Evolutionary conservation across 1,140 invertebrate genomes (phyloP).

Genomic region (Nephotettix cincticeps): DNA sequence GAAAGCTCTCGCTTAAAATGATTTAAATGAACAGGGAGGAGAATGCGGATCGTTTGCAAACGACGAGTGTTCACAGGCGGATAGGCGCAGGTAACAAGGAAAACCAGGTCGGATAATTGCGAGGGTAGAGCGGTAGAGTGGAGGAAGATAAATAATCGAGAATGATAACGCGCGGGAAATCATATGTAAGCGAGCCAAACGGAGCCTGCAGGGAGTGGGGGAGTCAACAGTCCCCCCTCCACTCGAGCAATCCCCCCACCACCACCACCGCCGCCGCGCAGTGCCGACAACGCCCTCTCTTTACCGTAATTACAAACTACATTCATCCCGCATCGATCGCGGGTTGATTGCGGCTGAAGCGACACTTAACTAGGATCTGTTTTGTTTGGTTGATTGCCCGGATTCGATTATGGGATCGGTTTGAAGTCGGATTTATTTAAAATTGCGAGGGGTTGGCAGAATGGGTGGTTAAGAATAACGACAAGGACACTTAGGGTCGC

Average conservation of each 20-base stretch:
- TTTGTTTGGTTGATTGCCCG: not conserved
- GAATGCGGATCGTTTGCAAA: not conserved
- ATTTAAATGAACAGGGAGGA: not conserved
- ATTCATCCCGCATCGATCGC: not conserved
- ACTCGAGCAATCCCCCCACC: not conserved
- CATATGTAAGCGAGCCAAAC: not conserved
- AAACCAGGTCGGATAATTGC: not conserved
- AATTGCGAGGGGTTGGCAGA: too few relatives aligned
- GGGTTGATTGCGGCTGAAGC: not conserved
- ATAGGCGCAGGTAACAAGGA: not conserved
- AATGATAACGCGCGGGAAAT: not conserved
- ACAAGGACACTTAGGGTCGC: too few relatives aligned
- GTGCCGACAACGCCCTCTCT: not conserved
- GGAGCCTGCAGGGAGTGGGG: too few relatives aligned
- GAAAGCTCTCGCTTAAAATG: not conserved
- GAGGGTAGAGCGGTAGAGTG: not conserved
- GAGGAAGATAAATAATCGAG: not conserved
- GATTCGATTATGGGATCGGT: too few relatives aligned
- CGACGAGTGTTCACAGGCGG: not conserved
- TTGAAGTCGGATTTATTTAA: too few relatives aligned
- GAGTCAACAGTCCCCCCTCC: not conserved
- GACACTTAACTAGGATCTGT: not conserved
- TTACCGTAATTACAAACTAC: not conserved
- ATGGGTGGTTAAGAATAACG: too few relatives aligned
- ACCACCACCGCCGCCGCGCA: not conserved